Conservation (phyloP, 2,113 vertebrate species). For the Erpornis zantholeuca region DNA sequence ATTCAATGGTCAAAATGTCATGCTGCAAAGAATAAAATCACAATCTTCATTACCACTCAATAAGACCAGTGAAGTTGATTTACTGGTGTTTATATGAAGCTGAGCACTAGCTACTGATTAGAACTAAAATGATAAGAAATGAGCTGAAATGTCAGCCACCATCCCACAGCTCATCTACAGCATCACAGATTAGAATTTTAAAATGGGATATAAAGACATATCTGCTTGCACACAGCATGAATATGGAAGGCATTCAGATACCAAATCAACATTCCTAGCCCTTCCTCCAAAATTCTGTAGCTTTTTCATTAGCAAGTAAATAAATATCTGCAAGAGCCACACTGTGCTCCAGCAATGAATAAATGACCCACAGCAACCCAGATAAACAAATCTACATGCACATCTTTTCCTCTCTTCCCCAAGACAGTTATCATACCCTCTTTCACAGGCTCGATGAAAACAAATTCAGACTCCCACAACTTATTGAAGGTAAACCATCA, state of each 20-base stretch:
- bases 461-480: not conserved
- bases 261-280: not conserved
- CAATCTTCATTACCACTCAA: not conserved
- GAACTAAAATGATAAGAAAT: not conserved
- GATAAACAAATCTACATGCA: not conserved
- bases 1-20: not conserved
- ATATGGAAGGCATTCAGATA: not conserved
- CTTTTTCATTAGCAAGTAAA: not conserved
- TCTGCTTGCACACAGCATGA: not conserved
- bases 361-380: not conserved
- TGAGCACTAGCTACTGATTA: not conserved
- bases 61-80: not conserved
- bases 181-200: not conserved
- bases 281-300: not conserved
- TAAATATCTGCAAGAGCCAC: not conserved
- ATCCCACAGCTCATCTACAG: slow-evolving; percentile 6
- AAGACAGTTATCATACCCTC: not conserved
- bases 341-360: not conserved
- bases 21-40: not conserved
- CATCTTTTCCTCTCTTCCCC: not conserved
- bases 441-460: not conserved
- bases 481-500: not conserved
- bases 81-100: not conserved
- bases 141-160: not conserved
- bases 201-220: not conserved